Evolutionary conservation across 2,113 vertebrate genomes (phyloP).

Genomic region (Pristiophorus japonicus): DNA sequence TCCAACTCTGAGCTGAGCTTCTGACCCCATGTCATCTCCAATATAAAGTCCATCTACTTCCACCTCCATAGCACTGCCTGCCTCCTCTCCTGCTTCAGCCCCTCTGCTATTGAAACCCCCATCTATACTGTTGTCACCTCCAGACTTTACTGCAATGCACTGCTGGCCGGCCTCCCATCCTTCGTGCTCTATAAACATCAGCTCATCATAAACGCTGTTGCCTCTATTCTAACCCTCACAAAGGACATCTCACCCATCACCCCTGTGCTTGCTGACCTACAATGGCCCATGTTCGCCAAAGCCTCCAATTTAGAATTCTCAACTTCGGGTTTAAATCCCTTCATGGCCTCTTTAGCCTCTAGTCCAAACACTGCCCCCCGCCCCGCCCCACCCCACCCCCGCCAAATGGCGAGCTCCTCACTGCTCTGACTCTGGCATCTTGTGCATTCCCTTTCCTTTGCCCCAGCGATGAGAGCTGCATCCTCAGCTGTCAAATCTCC

Average conservation of each 20-base stretch:
- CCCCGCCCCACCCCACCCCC: no score
- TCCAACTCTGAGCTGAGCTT: not conserved
- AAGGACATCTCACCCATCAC: not conserved
- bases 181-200: not conserved
- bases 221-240: not conserved
- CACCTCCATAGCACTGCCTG: not conserved
- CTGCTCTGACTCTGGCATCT: not conserved
- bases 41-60: not conserved
- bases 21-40: not conserved
- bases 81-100: not conserved
- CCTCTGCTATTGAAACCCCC: not conserved
- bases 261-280: not conserved
- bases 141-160: no score
- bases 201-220: not conserved
- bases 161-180: not conserved
- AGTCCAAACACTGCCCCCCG: no score
- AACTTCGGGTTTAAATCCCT: not conserved
- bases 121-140: not conserved
- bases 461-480: not conserved
- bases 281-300: not conserved
- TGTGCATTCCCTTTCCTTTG: not conserved
- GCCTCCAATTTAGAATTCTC: not conserved
- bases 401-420: not conserved
- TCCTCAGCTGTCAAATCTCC: not conserved
- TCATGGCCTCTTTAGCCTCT: not conserved